Base-by-base conservation (phyloP, 1,140 invertebrate species). In the Aricia agestis region DNA sequence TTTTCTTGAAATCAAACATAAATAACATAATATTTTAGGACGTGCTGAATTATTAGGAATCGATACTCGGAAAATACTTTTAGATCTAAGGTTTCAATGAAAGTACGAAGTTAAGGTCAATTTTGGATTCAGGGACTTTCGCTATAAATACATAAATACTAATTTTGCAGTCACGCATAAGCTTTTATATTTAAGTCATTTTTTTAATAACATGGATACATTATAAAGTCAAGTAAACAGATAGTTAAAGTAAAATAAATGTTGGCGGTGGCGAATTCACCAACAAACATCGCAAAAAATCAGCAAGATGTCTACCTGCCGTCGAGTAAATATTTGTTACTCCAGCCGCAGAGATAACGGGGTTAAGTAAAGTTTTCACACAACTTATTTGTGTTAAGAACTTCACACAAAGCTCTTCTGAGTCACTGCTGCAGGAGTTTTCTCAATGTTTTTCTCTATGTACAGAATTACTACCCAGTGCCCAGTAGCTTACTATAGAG, bases 351-450 rank as follows among this genome's bases (percentile, higher is more conserved):
- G 59, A 76, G 67, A 74, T 76, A 79, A 77, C 76, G 72, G 76
- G 76, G 72, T 73, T 71, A 75, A 76, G 71, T 69, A 74, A 82
- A 80, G 76, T 78, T 79, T 69, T 68, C 70, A 61, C 74, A 72
- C 72, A 72, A 57, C 68, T 73, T 75, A 76, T 79, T 79, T 78
- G 72, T 74, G 74, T 81, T 74, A 66, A 71, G 69, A 75, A 77
- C 67, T 42, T 67, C 72, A 77, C 77, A 83, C 75, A 78, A 77
- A 77, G 42, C 74, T 68, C 57, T 74, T 69, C 68, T 11, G 52
- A 59, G 11, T 69, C 57, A 59, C 36, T 68, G 19, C 67, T 9
- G 7, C 19, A 25, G 52, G 13, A 32, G 31, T 45, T 58, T 69
- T 17, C 19, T 59, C 52, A 58, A 15, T 11, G 57, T 59, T 31